These are phyloP conservation scores for Amblyraja radiata DNA, from an alignment of 2,797 vertebrate genomes.

Conservation along the genomic window DNA sequence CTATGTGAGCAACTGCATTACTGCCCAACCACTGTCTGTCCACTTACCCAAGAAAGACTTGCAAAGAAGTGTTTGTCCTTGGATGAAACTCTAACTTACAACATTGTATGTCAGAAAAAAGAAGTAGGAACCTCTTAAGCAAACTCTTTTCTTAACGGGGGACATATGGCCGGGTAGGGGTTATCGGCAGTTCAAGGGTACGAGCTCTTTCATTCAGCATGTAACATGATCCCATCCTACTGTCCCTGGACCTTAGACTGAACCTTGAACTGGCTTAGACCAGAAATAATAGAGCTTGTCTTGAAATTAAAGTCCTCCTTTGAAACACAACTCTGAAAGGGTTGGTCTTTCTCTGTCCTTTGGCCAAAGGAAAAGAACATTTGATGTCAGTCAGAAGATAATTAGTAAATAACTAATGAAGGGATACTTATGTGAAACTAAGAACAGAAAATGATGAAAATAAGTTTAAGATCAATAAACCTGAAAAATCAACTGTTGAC, in stretches of 20 bases:
- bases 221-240: not conserved
- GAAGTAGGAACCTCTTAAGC: not conserved
- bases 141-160: slow-evolving; percentile 9
- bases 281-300: not conserved
- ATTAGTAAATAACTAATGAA: not conserved
- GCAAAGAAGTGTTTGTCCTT: not conserved
- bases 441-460: not conserved
- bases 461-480: not conserved
- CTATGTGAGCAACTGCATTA: not conserved
- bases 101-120: not conserved
- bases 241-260: slow-evolving; percentile 9
- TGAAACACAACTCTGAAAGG: not conserved
- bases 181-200: slow-evolving; percentile 29
- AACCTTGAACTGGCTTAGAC: slow-evolving; percentile 6
- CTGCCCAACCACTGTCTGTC: not conserved
- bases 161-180: not conserved
- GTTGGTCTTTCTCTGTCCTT: not conserved
- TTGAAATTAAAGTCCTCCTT: not conserved
- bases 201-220: not conserved
- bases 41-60: not conserved
- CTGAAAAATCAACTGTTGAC: not conserved
- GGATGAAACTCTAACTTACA: not conserved
- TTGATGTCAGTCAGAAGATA: not conserved
- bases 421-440: not conserved
- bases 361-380: not conserved